Evolutionary conservation across 2,797 vertebrate species (phyloP), one percentile per base, ranked within the genome.

Genomic region (Cheirogaleus major): DNA sequence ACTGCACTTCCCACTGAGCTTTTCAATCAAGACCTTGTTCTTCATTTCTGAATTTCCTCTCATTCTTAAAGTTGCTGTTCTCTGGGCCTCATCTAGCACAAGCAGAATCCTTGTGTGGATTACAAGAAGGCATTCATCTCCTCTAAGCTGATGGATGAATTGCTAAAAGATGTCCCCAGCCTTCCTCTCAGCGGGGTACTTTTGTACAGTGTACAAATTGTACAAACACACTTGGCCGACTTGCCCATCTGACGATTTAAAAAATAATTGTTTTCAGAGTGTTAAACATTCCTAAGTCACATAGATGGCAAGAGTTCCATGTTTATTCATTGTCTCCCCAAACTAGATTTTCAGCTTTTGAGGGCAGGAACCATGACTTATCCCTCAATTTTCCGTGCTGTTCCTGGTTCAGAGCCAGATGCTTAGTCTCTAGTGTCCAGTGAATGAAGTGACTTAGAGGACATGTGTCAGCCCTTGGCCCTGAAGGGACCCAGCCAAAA

Each of bases 11-110:
- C 93, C 32, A 80, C 63, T 22, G 69, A 93, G 94, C 14, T 89
- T 94, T 96, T 80, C 93, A 94, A 70, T 94, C 78, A 92, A 93
- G 89, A 82, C 50, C 72, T 89, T 84, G 72, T 69, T 85, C 81
- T 95, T 94, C 22, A 55, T 91, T 95, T 85, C 79, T 50, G 61
- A 91, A 75, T 94, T 83, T 82, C 82, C 43, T 81, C 12, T 82
- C 73, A 35, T 88, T 89, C 82, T 97, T 63, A 86, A 95, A 91
- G 85, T 82, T 78, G 83, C 52, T 76, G 75, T 63, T 80, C 78
- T 94, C 69, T 3, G 41, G 87, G 75, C 32, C 41, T 82, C 61
- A 35, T 73, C 50, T n/a, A 65, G 45, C 61, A 78, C 41, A 87
- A 85, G 70, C 65, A 27, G 35, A 43, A 22, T 92, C 78, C 96